phyloP scores from a whole-genome alignment of 2,113 vertebrate genomes.

The Amia ocellicauda region DNA sequence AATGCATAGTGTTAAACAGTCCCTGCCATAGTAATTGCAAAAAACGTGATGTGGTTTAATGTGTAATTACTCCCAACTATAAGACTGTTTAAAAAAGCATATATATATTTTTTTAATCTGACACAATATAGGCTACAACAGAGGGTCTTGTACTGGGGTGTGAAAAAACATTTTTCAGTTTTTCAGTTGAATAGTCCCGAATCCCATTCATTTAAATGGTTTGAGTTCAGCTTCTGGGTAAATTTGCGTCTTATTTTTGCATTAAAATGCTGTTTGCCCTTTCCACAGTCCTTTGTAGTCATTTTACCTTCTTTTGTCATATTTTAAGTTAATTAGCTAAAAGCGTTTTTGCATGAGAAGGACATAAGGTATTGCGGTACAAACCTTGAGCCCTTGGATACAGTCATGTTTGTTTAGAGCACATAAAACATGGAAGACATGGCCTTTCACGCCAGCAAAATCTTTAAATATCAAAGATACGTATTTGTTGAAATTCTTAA shows the following conservation, averaged over 20 bases:
- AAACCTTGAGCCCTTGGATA: constrained; percentile 54
- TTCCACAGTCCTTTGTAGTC: not conserved
- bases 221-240: constrained; percentile 2
- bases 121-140: too few relatives aligned
- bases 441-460: constrained; percentile 54
- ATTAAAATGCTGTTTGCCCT: not conserved
- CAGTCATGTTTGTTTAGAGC: constrained; percentile 41
- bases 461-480: constrained; percentile 67
- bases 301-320: not conserved
- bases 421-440: constrained; percentile 49
- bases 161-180: too few relatives aligned
- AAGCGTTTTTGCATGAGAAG: constrained; percentile 64
- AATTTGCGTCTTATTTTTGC: constrained; percentile 1
- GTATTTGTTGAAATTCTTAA: constrained; percentile 74
- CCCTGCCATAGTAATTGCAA: too few relatives aligned
- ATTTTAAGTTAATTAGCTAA: not conserved
- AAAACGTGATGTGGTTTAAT: too few relatives aligned
- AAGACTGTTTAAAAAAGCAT: too few relatives aligned
- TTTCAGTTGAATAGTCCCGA: not conserved
- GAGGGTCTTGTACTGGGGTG: too few relatives aligned
- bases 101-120: too few relatives aligned
- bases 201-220: not conserved
- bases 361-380: constrained; percentile 47
- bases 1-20: too few relatives aligned
- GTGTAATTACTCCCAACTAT: too few relatives aligned